Base-by-base conservation (phyloP, 2,888 invertebrate species). In the Sarcophaga subvicina region DNA sequence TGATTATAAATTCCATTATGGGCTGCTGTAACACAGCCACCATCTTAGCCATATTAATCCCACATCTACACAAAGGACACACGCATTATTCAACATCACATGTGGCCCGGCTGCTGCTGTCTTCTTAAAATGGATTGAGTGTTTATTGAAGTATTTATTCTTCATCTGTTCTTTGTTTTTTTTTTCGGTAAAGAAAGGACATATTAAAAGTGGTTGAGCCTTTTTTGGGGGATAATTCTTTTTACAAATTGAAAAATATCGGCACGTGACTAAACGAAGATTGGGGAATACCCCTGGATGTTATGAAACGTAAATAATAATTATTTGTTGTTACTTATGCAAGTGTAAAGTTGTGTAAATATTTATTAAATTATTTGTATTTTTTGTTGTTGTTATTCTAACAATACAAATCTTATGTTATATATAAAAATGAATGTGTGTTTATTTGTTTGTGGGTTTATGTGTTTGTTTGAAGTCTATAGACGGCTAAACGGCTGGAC, bases 171-270 rank as follows among this genome's bases (percentile, higher is more conserved):
- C 11, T 17, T 22, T 20, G 20, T 20, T 22, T 22, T 22, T 22
- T 10, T 37, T 14, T n/a, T 1, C 1, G 45, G 54, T 14, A 37
- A 37, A 60, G 22, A 37, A 27, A 54, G 64, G 25, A 37, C 66
- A 60, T 6, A 5, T 69, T 76, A 10, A 8, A 64, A 70, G 60
- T 27, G 14, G 64, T 75, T 70, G 22, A 59, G 59, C 20, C 59
- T 67, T 59, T 77, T 69, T 37, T 37, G 37, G 37, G 72, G 67
- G 47, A 14, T 20, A 77, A 64, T 67, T 80, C 69, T 54, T 47
- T 80, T 69, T 76, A 80, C 70, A 83, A 86, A 83, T 83, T 80
- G 73, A 86, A 82, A 82, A 82, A 79, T 73, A 54, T n/a, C 60
- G 69, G 14, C 86, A 86, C 86, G 86, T 86, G 86, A 86, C 83